Percentiles rank a stretch among this genome's conserved stretches.
Evolutionary conservation across 2,113 vertebrate species (phyloP).

Genomic region (Notechis scutatus): DNA sequence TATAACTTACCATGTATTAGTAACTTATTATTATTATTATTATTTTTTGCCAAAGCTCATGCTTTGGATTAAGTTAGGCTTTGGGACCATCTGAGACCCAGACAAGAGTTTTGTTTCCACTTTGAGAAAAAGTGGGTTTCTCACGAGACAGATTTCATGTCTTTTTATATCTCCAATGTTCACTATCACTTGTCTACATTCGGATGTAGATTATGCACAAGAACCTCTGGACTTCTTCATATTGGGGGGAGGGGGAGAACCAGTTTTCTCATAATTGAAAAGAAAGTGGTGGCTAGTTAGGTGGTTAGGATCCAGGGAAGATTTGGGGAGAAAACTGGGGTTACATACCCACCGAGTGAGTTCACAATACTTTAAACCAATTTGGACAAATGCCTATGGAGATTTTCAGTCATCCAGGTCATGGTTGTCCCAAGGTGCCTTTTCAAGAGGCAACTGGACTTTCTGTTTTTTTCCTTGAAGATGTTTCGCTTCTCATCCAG

Average conservation of each 20-base stretch:
- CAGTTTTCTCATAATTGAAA: neutral
- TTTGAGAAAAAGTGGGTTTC: neutral
- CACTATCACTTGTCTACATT: neutral
- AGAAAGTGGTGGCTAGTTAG: neutral
- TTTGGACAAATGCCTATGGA: neutral
- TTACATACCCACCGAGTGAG: neutral
- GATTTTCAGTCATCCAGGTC: too few species aligned
- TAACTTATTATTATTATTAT: neutral
- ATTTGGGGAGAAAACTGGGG: neutral
- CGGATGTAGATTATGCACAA: neutral
- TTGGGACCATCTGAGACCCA: neutral
- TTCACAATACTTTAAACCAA: neutral
- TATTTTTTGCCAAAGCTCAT: neutral
- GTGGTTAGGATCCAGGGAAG: neutral
- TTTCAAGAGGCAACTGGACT: too few species aligned
- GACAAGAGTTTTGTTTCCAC: neutral
- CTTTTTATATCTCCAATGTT: neutral
- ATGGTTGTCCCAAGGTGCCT: too few species aligned
- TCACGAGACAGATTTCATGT: neutral
- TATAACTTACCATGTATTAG: neutral
- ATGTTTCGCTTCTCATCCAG: too few species aligned
- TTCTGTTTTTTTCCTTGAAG: too few species aligned
- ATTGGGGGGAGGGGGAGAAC: rapidly evolving
- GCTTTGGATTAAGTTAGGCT: neutral
- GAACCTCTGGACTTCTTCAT: neutral